Evolutionary conservation across 2,797 vertebrate genomes (phyloP).

Genomic region (Ptychadena robeensis): DNA sequence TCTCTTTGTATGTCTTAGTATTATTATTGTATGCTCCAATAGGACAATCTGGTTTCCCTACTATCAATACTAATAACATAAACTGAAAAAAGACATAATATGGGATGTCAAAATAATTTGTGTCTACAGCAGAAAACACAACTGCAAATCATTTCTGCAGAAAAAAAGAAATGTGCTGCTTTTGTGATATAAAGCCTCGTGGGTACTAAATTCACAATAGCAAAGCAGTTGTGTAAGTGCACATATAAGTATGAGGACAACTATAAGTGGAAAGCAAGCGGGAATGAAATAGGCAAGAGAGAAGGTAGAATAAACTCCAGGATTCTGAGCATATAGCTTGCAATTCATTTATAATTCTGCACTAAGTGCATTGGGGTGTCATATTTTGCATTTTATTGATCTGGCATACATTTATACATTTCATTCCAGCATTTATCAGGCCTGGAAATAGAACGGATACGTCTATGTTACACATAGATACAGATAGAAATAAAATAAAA

Average conservation of each 20-base stretch:
- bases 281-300: neutral
- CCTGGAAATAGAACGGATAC: neutral
- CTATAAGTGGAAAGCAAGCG: neutral
- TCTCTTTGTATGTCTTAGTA: no score
- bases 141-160: neutral
- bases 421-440: neutral
- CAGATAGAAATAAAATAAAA: no score
- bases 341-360: neutral
- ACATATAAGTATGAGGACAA: neutral
- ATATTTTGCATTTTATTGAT: neutral
- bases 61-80: neutral
- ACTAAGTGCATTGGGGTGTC: neutral
- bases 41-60: neutral
- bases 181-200: neutral
- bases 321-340: neutral
- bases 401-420: neutral
- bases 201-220: neutral
- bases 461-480: neutral
- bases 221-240: neutral
- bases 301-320: neutral
- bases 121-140: neutral
- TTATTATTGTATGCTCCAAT: neutral
- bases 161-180: neutral
- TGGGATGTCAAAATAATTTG: neutral
- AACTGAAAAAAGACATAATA: neutral